Base-by-base conservation (phyloP, 2,888 invertebrate genomes). In the Sinopyrophorus schimmeli region DNA sequence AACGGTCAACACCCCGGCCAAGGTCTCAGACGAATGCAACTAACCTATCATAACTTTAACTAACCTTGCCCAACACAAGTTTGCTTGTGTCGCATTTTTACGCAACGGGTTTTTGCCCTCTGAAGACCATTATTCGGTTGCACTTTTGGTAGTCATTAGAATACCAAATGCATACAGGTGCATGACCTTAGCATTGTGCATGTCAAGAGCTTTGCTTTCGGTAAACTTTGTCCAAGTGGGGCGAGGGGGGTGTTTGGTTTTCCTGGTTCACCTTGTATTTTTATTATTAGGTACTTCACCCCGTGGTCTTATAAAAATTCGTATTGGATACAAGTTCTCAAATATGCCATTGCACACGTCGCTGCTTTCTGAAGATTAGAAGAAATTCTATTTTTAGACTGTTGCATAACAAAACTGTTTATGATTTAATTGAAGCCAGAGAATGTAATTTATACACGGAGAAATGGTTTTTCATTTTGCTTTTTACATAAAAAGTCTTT, bases 1-100 rank as follows among this genome's bases (percentile, higher is more conserved):
- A 71, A 72, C 72, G 72, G 73, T 74, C 72, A 74, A 73, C 71
- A 71, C 70, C 71, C 72, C 68, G 69, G 68, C 72, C 72, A 73
- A 73, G 72, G 72, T 68, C 71, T 69, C 64, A 64, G 61, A 66
- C 67, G 62, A 65, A 69, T 54, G 54, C 57, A 60, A 60, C 71
- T 71, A 71, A 72, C 72, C 72, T 72, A 72, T 71, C 71, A 69
- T 71, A 72, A 72, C 68, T 67, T 65, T 65, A 69, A 70, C 70
- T 69, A 63, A 62, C 63, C 63, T 62, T 61, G 58, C 61, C 50
- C 61, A 62, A 62, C 58, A 55, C 44, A 49, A 56, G 48, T 44
- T 37, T 51, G 43, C 48, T 57, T 57, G 53, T 51, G 54, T 49
- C 37, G 55, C 52, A 55, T 55, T 58, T 58, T 58, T 58, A 52